phyloP scores from a whole-genome alignment of 2,888 invertebrate species.

The Lottia gigantea region DNA sequence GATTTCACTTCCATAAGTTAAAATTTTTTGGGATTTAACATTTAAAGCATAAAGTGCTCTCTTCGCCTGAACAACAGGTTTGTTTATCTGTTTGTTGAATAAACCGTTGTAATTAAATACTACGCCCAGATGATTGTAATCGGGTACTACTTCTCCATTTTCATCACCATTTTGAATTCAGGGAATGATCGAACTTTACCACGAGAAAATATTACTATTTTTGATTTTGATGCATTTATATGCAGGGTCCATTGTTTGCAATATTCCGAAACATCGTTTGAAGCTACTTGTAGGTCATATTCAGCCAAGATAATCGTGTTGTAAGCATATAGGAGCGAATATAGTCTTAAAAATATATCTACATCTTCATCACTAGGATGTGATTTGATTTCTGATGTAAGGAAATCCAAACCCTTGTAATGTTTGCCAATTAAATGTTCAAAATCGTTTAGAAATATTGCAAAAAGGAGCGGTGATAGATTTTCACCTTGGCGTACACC shows the following conservation, averaged over 20 bases:
- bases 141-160: neutral
- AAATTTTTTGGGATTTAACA: neutral
- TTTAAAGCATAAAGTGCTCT: conserved; percentile 14
- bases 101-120: too few relatives aligned
- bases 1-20: conserved; percentile 18
- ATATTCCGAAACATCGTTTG: conserved; percentile 17
- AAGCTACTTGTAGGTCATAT: conserved; percentile 17
- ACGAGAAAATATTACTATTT: conserved; percentile 25
- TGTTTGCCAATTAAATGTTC: neutral
- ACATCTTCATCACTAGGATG: neutral
- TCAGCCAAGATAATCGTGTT: conserved; percentile 25
- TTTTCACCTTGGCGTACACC: neutral
- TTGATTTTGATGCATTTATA: conserved; percentile 26
- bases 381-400: too few relatives aligned
- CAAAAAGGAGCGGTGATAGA: too few relatives aligned
- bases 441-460: too few relatives aligned
- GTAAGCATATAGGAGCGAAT: conserved; percentile 23
- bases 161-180: conserved; percentile 12
- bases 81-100: too few relatives aligned
- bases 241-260: conserved; percentile 22
- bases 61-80: conserved; percentile 14
- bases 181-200: neutral
- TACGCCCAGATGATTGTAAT: neutral
- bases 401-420: too few relatives aligned
- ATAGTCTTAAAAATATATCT: conserved; percentile 16